Evolutionary conservation across 2,888 invertebrate genomes (phyloP).

Genomic region (Halocaridina rubra): DNA sequence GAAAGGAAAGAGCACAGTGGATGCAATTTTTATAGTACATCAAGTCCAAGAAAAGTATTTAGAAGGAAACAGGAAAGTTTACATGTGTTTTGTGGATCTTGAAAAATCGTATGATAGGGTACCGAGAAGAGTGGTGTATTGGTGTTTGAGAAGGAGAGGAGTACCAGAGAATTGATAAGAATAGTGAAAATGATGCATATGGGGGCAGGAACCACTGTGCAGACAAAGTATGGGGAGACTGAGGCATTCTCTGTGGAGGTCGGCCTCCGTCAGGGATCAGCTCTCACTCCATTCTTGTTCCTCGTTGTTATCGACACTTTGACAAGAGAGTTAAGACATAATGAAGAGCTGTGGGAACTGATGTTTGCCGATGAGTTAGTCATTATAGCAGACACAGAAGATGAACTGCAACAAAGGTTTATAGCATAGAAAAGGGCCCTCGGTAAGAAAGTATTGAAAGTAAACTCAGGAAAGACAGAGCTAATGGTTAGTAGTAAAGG

Average conservation of each 20-base stretch:
- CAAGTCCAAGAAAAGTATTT: too few species aligned
- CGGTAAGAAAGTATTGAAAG: neutral
- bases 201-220: neutral
- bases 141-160: neutral
- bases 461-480: neutral
- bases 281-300: neutral
- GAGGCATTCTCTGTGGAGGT: neutral
- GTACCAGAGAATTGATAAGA: neutral
- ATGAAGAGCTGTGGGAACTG: neutral
- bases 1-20: neutral
- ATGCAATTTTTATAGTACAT: neutral
- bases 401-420: too few species aligned
- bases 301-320: neutral
- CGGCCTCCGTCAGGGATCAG: neutral
- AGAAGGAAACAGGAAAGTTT: neutral
- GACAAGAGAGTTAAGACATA: neutral
- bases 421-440: neutral
- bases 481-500: neutral
- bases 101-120: neutral
- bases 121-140: neutral
- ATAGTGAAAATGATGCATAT: neutral
- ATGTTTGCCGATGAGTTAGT: too few species aligned
- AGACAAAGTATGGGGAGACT: neutral
- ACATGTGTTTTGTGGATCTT: neutral
- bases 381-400: neutral